Evolutionary conservation across 2,113 vertebrate genomes (phyloP).

Genomic region (Caretta caretta): DNA sequence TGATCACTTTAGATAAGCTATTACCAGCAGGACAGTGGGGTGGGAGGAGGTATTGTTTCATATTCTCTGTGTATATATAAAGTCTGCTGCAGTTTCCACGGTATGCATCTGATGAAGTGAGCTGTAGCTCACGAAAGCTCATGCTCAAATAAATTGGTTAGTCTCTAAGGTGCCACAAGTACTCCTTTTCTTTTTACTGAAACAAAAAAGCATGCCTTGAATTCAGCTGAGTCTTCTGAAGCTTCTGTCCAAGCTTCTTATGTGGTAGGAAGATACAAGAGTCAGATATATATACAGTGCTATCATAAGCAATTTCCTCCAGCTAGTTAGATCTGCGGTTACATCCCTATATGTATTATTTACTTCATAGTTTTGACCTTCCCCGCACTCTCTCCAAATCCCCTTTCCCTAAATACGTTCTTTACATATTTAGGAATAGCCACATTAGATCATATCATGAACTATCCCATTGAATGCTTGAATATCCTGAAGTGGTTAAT

Average conservation of each 20-base stretch:
- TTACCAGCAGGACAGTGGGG: too few relatives aligned
- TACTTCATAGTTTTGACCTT: slow-evolving; percentile 8
- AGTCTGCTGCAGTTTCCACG: too few relatives aligned
- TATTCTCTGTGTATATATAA: too few relatives aligned
- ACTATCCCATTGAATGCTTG: neutral
- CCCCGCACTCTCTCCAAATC: neutral
- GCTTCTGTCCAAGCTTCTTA: neutral
- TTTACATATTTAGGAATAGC: slow-evolving; percentile 41
- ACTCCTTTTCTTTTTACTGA: too few relatives aligned
- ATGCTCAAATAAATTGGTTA: too few relatives aligned
- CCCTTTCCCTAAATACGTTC: neutral
- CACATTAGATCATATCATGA: neutral
- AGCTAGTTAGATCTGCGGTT: neutral
- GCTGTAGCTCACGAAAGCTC: too few relatives aligned
- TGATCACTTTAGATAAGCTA: too few relatives aligned
- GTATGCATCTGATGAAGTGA: too few relatives aligned
- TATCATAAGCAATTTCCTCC: neutral
- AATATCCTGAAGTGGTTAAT: slow-evolving; percentile 13
- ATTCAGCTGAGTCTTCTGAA: neutral
- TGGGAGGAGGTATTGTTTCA: too few relatives aligned
- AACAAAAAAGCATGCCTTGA: neutral
- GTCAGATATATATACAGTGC: neutral
- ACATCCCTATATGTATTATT: neutral
- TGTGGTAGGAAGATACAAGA: neutral
- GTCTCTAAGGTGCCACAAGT: too few relatives aligned